A percentile compares a stretch with the other conserved stretches of the same genome.
phyloP scores from a whole-genome alignment of 2,113 vertebrate genomes.

The Syngnathus typhle region DNA sequence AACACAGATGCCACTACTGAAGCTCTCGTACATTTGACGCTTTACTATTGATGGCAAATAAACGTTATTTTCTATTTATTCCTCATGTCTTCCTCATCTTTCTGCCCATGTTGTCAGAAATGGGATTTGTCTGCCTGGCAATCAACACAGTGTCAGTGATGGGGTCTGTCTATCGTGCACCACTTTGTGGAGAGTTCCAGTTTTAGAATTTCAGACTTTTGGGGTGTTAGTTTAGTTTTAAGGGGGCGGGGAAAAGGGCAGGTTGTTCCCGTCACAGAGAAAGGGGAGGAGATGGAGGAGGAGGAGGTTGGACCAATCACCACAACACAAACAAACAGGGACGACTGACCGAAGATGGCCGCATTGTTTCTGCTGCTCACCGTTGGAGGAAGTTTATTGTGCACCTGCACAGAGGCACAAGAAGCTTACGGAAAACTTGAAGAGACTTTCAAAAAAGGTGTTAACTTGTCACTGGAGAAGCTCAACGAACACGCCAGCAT shows the following conservation, averaged over 20 bases:
- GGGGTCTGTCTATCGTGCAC: too few species aligned
- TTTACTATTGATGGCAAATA: conserved; percentile 62
- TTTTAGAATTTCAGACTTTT: not conserved
- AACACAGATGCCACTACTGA: conserved; percentile 28
- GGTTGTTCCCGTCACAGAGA: conserved; percentile 15
- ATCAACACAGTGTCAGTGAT: too few species aligned
- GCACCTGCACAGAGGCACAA: conserved; percentile 23
- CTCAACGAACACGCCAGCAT: conserved; percentile 41
- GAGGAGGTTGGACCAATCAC: not conserved
- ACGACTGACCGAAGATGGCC: conserved; percentile 45
- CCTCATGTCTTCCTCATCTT: not conserved
- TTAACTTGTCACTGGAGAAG: conserved; percentile 58
- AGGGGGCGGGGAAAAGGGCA: not conserved
- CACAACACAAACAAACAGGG: not conserved
- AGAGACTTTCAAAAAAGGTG: conserved; percentile 55
- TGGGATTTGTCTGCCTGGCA: not conserved
- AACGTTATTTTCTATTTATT: conserved; percentile 66
- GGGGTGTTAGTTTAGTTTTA: not conserved
- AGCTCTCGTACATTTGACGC: conserved; percentile 35
- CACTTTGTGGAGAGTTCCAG: not conserved
- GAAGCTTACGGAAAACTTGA: conserved; percentile 42
- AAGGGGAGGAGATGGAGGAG: not conserved
- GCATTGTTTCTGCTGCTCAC: conserved; percentile 39
- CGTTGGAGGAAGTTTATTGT: conserved; percentile 20
- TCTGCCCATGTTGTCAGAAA: not conserved